These are phyloP conservation scores for Cremastinae sp. DNA, from an alignment of 2,888 invertebrate species.

Conservation along the genomic window DNA sequence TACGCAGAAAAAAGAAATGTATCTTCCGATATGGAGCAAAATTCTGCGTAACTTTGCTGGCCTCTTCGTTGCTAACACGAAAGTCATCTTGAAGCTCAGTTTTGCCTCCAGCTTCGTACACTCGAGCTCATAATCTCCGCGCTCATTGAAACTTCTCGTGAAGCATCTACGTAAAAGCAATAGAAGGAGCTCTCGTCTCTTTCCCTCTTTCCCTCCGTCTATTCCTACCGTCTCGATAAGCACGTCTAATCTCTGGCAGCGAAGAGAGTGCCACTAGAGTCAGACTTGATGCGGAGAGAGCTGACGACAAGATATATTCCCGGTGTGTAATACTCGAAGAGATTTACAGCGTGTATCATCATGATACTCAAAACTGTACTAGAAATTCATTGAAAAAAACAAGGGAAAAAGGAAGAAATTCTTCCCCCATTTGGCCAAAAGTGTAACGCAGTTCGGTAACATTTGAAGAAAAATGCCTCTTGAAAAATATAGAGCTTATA, in stretches of 20 bases:
- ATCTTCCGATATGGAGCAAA: too few relatives aligned
- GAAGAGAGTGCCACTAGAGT: slow-evolving; percentile 25
- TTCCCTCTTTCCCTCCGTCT: slow-evolving; percentile 19
- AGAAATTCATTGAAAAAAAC: too few relatives aligned
- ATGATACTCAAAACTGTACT: too few relatives aligned
- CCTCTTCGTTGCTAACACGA: slow-evolving; percentile 70
- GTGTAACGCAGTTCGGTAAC: too few relatives aligned
- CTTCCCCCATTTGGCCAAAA: neutral
- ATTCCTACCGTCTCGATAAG: slow-evolving; percentile 67
- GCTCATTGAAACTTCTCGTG: slow-evolving; percentile 74
- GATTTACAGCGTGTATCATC: slow-evolving; percentile 12
- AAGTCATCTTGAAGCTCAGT: slow-evolving; percentile 56
- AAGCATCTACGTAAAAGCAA: slow-evolving; percentile 68
- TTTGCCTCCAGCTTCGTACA: slow-evolving; percentile 59
- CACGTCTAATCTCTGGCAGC: slow-evolving; percentile 71
- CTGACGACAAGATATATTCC: slow-evolving; percentile 33
- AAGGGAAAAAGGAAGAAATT: slow-evolving; percentile 1
- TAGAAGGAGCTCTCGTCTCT: slow-evolving; percentile 46
- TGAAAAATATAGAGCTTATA: neutral
- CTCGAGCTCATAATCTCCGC: slow-evolving; percentile 71
- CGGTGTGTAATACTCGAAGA: neutral
- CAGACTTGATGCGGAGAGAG: slow-evolving; percentile 24
- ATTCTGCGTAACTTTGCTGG: neutral
- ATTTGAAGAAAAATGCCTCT: too few relatives aligned
- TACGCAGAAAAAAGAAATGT: too few relatives aligned